These are phyloP conservation scores for Bombycilla garrulus DNA, from an alignment of 2,113 vertebrate genomes.

Conservation along the genomic window DNA sequence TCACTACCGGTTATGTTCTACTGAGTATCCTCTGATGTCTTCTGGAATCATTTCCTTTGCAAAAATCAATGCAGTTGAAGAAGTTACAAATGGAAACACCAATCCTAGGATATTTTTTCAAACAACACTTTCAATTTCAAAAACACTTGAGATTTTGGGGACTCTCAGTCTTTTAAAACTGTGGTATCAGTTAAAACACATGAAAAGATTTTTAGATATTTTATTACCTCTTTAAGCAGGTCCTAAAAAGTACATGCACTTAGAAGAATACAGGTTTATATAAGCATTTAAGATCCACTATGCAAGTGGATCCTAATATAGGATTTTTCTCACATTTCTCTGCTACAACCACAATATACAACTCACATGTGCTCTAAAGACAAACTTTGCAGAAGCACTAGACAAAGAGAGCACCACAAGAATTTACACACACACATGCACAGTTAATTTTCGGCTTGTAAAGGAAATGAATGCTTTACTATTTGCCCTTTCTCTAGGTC, in stretches of 20 bases:
- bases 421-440: not conserved
- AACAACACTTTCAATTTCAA: not conserved
- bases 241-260: not conserved
- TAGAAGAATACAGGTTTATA: not conserved
- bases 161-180: not conserved
- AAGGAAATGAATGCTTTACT: slow-evolving; percentile 10
- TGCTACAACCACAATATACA: not conserved
- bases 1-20: not conserved
- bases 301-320: not conserved
- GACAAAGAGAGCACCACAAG: not conserved
- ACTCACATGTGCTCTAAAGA: not conserved
- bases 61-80: not conserved
- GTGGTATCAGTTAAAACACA: not conserved
- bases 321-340: not conserved
- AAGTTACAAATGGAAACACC: not conserved
- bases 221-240: not conserved
- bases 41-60: not conserved
- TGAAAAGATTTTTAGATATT: not conserved
- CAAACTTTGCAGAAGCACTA: not conserved
- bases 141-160: not conserved
- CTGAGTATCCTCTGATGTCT: not conserved
- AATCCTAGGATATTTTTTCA: not conserved
- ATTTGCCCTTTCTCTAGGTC: not conserved
- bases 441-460: slow-evolving; percentile 1
- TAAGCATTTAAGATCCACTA: not conserved